These are phyloP conservation scores for Pantherophis alleghaniensis DNA, from an alignment of 2,797 vertebrate species.

Conservation along the genomic window DNA sequence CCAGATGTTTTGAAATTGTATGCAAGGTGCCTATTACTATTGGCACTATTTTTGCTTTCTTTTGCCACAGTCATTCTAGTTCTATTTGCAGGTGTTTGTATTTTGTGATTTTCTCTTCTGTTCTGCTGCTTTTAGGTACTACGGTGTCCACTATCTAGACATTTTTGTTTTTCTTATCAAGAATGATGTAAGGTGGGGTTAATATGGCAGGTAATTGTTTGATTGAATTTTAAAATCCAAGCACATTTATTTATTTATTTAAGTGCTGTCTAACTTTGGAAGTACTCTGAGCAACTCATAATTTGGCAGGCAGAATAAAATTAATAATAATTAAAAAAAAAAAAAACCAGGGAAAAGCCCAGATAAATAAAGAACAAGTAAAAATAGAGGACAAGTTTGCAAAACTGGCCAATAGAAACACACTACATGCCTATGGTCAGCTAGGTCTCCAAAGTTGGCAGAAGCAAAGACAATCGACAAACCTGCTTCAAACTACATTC, in stretches of 20 bases:
- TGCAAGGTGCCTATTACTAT: background rate
- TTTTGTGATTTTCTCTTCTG: background rate
- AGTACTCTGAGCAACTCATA: background rate
- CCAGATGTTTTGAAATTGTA: no score
- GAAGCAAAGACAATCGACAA: background rate
- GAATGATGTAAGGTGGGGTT: background rate
- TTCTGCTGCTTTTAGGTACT: background rate
- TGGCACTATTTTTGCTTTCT: background rate
- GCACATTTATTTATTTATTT: background rate
- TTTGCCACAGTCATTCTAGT: background rate
- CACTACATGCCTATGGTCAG: background rate
- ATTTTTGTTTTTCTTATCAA: background rate
- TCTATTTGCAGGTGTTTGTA: background rate
- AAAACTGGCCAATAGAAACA: background rate
- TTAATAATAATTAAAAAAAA: no score
- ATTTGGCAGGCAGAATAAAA: background rate
- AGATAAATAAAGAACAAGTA: background rate
- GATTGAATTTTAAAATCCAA: background rate
- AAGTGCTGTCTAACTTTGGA: background rate
- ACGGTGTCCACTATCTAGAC: background rate
- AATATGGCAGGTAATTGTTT: background rate
- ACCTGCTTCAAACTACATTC: background rate
- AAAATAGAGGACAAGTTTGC: background rate
- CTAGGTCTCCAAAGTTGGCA: background rate
- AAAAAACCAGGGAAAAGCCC: background rate